Evolutionary conservation across 1,140 invertebrate species (phyloP), one percentile per base, ranked within the genome.

Genomic region (Drosophila erecta): DNA sequence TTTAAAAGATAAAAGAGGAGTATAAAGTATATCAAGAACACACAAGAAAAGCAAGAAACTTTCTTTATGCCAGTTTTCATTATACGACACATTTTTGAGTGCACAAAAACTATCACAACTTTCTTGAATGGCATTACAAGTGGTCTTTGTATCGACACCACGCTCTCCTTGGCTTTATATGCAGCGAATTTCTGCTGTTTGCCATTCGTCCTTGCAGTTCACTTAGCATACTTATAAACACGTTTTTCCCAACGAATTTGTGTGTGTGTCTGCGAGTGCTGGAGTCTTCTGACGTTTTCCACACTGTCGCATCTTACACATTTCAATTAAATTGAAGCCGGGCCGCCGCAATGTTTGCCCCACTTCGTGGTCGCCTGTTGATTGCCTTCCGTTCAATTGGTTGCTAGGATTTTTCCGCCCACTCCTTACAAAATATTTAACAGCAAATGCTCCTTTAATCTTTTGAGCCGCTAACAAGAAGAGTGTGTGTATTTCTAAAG

Each of bases 121-220:
- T 81, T 86, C 74, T 81, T 85, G 72, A 81, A 81, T 81, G 74
- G 54, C 81, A 81, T 86, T 85, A 85, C 84, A 72, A 70, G 64
- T 66, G 80, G 77, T 81, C 65, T 75, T 75, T 85, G 65, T 78
- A 86, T 86, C 58, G 65, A 79, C 30, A 49, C 64, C 58, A 73
- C 54, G 38, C 79, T 80, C 46, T 40, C 14, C 2, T 62, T 67
- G 24, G 44, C 8, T 27, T 40, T 38, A 54, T 10, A 0, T 35
- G 7, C 15, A 17, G 15, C 30, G 15, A 11, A 24, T 44, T 20
- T 57, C 6, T 24, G 7, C 40, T 41, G 49, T 38, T 47, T 56
- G 27, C 15, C 38, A 43, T 44, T 49, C 60, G 61, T 58, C 62
- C 81, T 81, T 77, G 73, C 64, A 78, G 44, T 71, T 74, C 40